These are phyloP conservation scores for Pocota personata DNA, from an alignment of 2,888 invertebrate genomes.

Conservation along the genomic window DNA sequence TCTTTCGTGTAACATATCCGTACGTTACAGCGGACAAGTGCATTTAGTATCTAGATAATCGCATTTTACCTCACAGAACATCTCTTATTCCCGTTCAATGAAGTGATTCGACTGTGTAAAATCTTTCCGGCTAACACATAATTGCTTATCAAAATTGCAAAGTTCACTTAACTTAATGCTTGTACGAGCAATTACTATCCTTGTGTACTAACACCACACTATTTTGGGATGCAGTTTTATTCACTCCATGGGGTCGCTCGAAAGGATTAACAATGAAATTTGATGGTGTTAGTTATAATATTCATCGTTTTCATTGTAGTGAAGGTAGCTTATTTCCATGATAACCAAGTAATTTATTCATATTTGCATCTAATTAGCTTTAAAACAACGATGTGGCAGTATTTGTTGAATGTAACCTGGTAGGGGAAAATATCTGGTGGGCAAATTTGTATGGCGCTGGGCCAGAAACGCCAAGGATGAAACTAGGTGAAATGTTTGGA, in stretches of 20 bases:
- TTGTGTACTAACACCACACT: not conserved
- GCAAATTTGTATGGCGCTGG: too few relatives aligned
- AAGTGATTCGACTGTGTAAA: conserved; percentile 36
- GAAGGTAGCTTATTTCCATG: conserved; percentile 4
- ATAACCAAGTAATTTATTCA: conserved; percentile 45
- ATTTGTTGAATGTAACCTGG: conserved; percentile 1
- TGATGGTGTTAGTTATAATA: conserved; percentile 36
- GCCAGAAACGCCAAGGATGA: too few relatives aligned
- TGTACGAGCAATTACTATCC: conserved; percentile 51
- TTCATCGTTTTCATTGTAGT: conserved; percentile 34
- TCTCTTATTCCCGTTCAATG: conserved; percentile 29
- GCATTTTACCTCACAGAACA: not conserved
- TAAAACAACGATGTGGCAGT: conserved; percentile 13
- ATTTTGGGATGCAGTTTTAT: conserved; percentile 48
- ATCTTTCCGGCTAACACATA: conserved; percentile 36
- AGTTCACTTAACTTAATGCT: conserved; percentile 70
- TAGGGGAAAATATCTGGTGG: not conserved
- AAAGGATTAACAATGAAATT: conserved; percentile 55
- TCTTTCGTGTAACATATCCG: not conserved
- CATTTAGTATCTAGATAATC: not conserved
- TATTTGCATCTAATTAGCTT: conserved; percentile 39
- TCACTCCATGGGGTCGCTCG: conserved; percentile 25
- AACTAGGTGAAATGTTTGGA: too few relatives aligned
- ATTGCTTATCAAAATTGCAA: conserved; percentile 73
- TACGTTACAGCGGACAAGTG: not conserved